phyloP scores from a whole-genome alignment of 2,797 vertebrate species.

The Masticophis lateralis region DNA sequence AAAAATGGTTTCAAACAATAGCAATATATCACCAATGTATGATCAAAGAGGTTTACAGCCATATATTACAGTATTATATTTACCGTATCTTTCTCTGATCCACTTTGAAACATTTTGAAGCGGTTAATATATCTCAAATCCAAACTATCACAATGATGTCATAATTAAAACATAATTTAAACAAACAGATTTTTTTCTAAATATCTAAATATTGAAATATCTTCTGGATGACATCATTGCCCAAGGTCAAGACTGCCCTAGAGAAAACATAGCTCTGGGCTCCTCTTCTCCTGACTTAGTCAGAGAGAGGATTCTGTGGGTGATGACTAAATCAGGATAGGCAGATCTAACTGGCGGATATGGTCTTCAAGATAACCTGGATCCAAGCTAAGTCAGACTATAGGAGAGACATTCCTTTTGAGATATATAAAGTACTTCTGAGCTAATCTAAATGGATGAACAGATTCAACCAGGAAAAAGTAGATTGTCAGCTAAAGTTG shows the following conservation, averaged over 20 bases:
- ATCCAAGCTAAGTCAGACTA: not conserved
- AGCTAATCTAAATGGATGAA: not conserved
- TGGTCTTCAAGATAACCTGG: not conserved
- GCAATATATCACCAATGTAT: not conserved
- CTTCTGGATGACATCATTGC: not conserved
- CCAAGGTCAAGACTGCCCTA: not conserved
- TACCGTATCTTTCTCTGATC: not conserved
- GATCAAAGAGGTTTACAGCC: not conserved
- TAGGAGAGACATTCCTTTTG: not conserved
- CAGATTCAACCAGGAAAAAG: not conserved
- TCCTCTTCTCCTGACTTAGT: not conserved
- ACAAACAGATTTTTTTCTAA: not conserved
- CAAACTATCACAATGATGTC: not conserved
- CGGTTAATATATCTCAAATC: not conserved
- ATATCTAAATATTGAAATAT: not conserved
- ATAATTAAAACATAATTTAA: not conserved
- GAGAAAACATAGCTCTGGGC: not conserved
- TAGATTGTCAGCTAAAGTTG: not conserved
- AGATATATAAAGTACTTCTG: not conserved
- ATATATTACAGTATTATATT: not conserved
- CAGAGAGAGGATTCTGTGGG: not conserved
- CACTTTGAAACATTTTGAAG: not conserved
- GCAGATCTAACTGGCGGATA: not conserved
- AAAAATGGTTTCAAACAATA: not conserved
- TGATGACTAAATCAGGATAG: not conserved